Base-by-base conservation (phyloP, 2,888 invertebrate species). In the Sinentomon sp. region DNA sequence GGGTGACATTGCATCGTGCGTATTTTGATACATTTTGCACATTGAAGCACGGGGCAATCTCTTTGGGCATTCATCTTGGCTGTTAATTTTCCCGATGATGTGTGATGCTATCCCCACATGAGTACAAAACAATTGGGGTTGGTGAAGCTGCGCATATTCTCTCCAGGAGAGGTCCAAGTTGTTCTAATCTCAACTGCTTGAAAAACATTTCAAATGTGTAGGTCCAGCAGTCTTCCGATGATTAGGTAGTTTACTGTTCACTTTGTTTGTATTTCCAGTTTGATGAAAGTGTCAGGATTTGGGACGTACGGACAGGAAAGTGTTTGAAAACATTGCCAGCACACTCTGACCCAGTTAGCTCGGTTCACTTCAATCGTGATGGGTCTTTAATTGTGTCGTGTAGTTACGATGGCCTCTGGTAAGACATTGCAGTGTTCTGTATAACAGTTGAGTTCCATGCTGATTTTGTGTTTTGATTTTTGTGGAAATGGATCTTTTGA, bases 341-440 rank as follows among this genome's bases (percentile, higher is more conserved):
- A 3, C 97, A 99, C 56, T 92, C 94, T 3, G 97, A 99, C 61
- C 97, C 97, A 35, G 97, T 99, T 3, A 92, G 92, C 44, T 94
- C 97, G 6, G 97, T 92, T 20, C 85, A 94, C 57, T 94, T 92
- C 50, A 94, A 92, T 55, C 69, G 94, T 53, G 97, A 99, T 56
- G 97, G 97, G 22, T 83, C 92, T 24, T 63, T 99, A 30, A 94
- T 99, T 53, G 92, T 97, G 17, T 92, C 94, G 24, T 85, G 89
- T 47, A 89, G 89, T 57, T 99, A 97, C 52, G 97, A 97, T 57
- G 97, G 97, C 5, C 61, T 97, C 45, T 92, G 89, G 80, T 80
- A 56, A 60, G 56, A 48, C 31, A 40, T 6, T 42, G 44, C 36
- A 21, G 12, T 27, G 17, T 20, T 32, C 24, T 31, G 28, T 26